phyloP scores from a whole-genome alignment of 2,888 invertebrate species.

The Odontomyia ornata region DNA sequence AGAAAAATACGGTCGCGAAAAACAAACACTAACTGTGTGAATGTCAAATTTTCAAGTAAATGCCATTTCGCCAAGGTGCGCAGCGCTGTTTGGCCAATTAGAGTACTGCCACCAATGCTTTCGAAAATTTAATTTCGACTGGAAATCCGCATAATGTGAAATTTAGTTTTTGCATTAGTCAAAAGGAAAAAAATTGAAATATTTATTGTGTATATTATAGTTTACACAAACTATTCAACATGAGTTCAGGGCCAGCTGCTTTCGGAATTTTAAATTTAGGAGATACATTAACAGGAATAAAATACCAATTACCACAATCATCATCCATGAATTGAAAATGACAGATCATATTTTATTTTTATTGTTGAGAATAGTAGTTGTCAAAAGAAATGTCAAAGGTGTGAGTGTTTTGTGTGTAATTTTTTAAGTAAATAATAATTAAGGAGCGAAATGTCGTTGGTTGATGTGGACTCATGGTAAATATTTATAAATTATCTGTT shows the following conservation, averaged over 20 bases:
- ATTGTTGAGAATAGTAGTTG: background rate
- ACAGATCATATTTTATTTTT: no score
- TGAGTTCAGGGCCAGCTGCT: no score
- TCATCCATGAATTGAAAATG: no score
- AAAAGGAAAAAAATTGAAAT: no score
- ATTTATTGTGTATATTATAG: no score
- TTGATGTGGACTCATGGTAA: constrained; percentile 64
- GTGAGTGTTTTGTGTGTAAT: background rate
- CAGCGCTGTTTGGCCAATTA: background rate
- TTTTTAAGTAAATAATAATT: background rate
- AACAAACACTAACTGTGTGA: constrained; percentile 46
- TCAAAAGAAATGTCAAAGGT: background rate
- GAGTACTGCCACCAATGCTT: constrained; percentile 8
- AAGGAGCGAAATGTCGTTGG: constrained; percentile 59
- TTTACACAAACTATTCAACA: no score
- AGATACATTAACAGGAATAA: no score
- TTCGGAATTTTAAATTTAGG: no score
- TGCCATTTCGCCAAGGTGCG: constrained; percentile 45
- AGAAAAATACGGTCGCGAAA: constrained; percentile 44
- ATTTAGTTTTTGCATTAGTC: background rate
- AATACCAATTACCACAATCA: no score
- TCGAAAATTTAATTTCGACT: no score
- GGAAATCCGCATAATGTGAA: constrained; percentile 18
- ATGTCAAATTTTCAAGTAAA: constrained; percentile 48
- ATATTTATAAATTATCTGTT: no score